Evolutionary conservation across 1,140 invertebrate genomes (phyloP), one percentile per base, ranked within the genome.

Genomic region (Drosophila willistoni): DNA sequence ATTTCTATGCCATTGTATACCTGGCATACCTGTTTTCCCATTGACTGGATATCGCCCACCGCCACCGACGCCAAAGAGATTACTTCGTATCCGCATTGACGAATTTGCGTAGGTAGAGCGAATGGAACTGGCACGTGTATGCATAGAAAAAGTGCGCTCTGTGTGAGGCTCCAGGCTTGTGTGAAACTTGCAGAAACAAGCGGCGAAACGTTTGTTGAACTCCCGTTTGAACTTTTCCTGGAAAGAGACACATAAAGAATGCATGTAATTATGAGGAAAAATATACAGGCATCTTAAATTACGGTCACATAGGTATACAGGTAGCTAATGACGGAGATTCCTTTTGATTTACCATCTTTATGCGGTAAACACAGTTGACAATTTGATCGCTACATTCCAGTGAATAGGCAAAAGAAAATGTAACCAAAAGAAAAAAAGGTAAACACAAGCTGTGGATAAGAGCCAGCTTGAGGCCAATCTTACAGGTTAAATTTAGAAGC

Each of bases 151-250:
- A 2, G 90, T 92, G 7, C 91, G 74, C 13, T 92, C 91, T 10
- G 44, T 51, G 25, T 89, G 80, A 7, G 65, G 59, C 4, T 91
- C 91, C 51, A 90, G 56, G n/a, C 68, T 77, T 2, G 86, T 90
- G 54, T 89, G 71, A 54, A 89, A 83, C 57, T 89, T 85, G 63
- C 91, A 92, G 41, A 92, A 90, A 64, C 87, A 92, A 6, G 85
- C 77, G 10, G 94, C 93, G 77, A 95, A 95, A 12, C 95, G 93
- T 68, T 94, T 94, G 76, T 95, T 94, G 72, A 96, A 95, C 92
- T 96, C 95, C 22, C 95, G 93, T 84, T 95, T 95, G 78, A 96
- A 95, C 91, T 96, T 96, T 91, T 95, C 95, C 95, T 96, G 62
- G 2, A 61, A 70, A 22, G 3, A 44, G n/a, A 51, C 14, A 72